These are phyloP conservation scores for Chloropsis cyanopogon DNA, from an alignment of 2,113 vertebrate genomes.

Conservation along the genomic window DNA sequence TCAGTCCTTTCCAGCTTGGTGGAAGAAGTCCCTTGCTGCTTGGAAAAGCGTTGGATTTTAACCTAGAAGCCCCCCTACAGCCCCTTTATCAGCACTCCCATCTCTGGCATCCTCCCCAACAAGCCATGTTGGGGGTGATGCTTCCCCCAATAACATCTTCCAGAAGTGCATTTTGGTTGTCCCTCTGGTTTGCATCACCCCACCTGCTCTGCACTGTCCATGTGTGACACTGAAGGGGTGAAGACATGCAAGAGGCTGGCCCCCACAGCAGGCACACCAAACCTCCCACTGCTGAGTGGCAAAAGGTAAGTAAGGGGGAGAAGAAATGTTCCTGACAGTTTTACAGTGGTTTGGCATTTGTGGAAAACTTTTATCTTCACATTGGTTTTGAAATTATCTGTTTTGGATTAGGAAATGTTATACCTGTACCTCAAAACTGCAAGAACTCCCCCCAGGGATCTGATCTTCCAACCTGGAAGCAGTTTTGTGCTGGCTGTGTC, in stretches of 20 bases:
- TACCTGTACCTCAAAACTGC: not conserved
- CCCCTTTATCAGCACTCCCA: not conserved
- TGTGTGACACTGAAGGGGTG: not conserved
- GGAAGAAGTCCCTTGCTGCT: not conserved
- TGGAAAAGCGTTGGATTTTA: not conserved
- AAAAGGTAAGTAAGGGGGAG: not conserved
- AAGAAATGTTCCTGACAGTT: not conserved
- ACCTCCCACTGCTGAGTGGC: not conserved
- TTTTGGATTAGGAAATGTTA: not conserved
- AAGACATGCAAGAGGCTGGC: not conserved
- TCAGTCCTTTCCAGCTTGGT: not conserved
- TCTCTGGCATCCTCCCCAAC: not conserved
- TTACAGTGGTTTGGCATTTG: not conserved
- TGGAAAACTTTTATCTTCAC: not conserved
- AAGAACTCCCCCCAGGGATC: not conserved
- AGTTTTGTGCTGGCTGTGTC: not conserved
- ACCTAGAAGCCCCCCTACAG: not conserved
- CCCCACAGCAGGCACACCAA: fast-evolving
- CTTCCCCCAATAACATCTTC: not conserved
- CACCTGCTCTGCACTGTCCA: not conserved
- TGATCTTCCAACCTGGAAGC: not conserved
- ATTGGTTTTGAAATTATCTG: not conserved
- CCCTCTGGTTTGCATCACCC: not conserved
- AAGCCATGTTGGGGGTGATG: fast-evolving
- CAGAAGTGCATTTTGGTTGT: not conserved